Base-by-base conservation (phyloP, 53 echinoderm and acorn worm species). In the Paelopatides confundens region DNA sequence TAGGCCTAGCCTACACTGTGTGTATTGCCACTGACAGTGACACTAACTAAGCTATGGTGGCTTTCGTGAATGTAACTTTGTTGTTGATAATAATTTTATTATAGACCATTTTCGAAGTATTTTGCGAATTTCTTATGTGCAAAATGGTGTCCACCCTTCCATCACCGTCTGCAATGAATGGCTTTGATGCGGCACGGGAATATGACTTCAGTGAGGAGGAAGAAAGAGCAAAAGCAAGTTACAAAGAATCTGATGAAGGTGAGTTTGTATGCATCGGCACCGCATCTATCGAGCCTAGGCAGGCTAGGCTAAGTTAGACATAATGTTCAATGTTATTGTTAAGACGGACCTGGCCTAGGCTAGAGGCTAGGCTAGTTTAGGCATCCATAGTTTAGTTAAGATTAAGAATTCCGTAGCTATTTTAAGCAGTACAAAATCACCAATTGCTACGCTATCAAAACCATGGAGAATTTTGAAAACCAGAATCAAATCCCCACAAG, bases 141-240 rank as follows among this genome's bases (percentile, higher is more conserved):
- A 63, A 82, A n/a, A 82, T 82, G 82, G 82, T 82, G 18, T 82
- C 82, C 5, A 58, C 82, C 21, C 82, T 82, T 62, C 62, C 82
- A 38, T 82, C 82, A 18, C 82, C 62, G 34, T 47, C 91, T 17
- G 71, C 77, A 38, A 67, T 93, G 62, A 96, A 93, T 67, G 96
- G 93, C 47, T 87, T 96, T 38, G 96, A 96, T 85, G 93, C 96
- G 26, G 96, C 91, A 64, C 87, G 87, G 32, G 94, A 93, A 81
- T 96, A 94, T 88, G 96, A 94, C 32, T 96, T 96, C 78, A 96
- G 96, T 87, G 96, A 96, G 77, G 93, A 91, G 21, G 96, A 96
- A 77, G 96, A 96, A 23, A 82, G 82, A n/a, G 39, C 62, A 63
- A 82, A 82, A 82, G 82, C 82, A 37, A 63, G 32, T 36, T 82